Evolutionary conservation across 2,888 invertebrate genomes (phyloP).

Genomic region (Nemoura dubitans): DNA sequence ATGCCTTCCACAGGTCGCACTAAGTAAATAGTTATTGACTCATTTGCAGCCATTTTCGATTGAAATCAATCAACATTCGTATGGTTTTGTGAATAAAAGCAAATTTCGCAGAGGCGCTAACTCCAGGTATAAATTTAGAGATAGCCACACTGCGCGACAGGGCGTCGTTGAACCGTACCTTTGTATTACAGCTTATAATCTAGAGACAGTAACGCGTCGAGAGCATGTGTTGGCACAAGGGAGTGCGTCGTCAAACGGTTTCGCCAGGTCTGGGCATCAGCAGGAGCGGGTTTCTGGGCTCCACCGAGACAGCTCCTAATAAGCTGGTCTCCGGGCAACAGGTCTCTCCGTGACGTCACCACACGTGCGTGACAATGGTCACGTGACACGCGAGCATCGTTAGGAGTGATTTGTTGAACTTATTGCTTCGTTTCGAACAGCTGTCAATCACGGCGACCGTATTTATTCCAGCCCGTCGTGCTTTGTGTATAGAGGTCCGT

Average conservation of each 20-base stretch:
- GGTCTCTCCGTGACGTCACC: background rate
- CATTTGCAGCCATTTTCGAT: too few species aligned
- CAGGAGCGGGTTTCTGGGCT: background rate
- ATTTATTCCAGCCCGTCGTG: background rate
- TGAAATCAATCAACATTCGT: too few species aligned
- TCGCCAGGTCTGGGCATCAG: background rate
- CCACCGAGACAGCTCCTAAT: background rate
- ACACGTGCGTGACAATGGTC: background rate
- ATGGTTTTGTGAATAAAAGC: too few species aligned
- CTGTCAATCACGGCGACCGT: background rate
- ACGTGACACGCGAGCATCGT: background rate
- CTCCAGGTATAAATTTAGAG: too few species aligned
- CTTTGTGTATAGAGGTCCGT: background rate
- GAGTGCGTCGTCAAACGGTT: background rate
- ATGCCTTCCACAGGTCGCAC: too few species aligned
- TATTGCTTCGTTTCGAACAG: background rate
- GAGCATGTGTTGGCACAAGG: background rate
- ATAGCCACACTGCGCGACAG: background rate
- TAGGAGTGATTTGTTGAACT: conserved; percentile 12
- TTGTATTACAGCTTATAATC: too few species aligned
- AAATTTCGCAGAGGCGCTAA: too few species aligned
- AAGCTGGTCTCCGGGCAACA: background rate
- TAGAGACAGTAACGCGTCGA: background rate
- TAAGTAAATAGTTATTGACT: too few species aligned
- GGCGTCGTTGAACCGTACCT: background rate